Percentiles rank a stretch among this genome's conserved stretches.
Conservation (phyloP, 2,113 vertebrate species). For the Cephalopholis sonnerati region DNA sequence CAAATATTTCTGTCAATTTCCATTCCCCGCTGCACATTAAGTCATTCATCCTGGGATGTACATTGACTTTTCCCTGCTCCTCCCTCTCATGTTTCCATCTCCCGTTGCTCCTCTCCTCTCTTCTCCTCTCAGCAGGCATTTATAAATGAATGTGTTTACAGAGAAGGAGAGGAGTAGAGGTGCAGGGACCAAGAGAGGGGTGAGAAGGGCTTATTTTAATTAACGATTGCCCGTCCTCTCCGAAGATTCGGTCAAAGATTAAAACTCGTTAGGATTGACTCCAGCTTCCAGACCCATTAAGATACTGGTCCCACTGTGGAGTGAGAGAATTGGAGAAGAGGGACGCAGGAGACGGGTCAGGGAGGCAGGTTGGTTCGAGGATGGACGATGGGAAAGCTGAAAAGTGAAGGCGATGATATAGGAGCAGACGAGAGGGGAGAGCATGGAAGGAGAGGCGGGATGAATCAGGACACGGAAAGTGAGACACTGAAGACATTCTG, state of each 20-base stretch:
- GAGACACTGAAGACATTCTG: slow-evolving; percentile 29
- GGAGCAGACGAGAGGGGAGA: slow-evolving; percentile 1
- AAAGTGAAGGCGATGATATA: not conserved
- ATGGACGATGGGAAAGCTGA: slow-evolving; percentile 27
- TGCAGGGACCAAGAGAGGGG: slow-evolving; percentile 34
- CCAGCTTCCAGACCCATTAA: slow-evolving; percentile 63
- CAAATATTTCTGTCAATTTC: not conserved
- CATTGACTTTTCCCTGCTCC: slow-evolving; percentile 29
- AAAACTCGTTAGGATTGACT: slow-evolving; percentile 81
- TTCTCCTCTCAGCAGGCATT: slow-evolving; percentile 44
- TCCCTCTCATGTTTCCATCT: slow-evolving; percentile 15
- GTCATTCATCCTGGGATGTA: not conserved
- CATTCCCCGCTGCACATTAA: not conserved
- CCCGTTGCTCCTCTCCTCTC: slow-evolving; percentile 30
- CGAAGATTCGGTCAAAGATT: slow-evolving; percentile 74
- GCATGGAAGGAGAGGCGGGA: not conserved
- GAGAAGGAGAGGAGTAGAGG: slow-evolving; percentile 18
- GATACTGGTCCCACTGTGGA: slow-evolving; percentile 28
- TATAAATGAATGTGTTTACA: slow-evolving; percentile 65
- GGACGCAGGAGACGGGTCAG: slow-evolving; percentile 20
- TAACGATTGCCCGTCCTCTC: slow-evolving; percentile 68
- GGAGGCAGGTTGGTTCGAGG: slow-evolving; percentile 5
- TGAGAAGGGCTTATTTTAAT: slow-evolving; percentile 77
- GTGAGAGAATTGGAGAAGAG: slow-evolving; percentile 38
- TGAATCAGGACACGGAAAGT: slow-evolving; percentile 14